These are phyloP conservation scores for Branchinecta lindahli DNA, from an alignment of 1,140 invertebrate species.

Conservation along the genomic window DNA sequence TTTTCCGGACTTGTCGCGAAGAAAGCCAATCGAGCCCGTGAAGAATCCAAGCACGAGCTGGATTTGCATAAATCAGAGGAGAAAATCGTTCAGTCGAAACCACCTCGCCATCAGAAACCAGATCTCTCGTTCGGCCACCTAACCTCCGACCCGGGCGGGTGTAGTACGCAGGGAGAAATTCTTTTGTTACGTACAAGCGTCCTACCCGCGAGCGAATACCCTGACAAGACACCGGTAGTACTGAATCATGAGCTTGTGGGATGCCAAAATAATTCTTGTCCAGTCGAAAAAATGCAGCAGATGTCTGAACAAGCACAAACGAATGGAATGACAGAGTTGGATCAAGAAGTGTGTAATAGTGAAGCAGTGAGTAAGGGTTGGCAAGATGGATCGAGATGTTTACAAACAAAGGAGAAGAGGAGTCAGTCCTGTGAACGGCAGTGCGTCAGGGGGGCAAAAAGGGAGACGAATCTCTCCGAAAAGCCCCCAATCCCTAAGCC, in stretches of 20 bases:
- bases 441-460: not conserved
- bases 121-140: too few relatives aligned
- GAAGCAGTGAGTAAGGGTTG: not conserved
- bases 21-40: not conserved
- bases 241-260: not conserved
- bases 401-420: not conserved
- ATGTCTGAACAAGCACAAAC: too few relatives aligned
- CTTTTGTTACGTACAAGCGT: not conserved
- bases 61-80: not conserved
- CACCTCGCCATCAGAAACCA: too few relatives aligned
- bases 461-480: not conserved
- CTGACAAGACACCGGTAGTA: not conserved
- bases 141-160: not conserved
- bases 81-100: not conserved
- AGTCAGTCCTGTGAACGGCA: not conserved
- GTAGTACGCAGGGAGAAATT: not conserved
- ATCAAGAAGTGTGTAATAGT: not conserved
- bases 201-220: not conserved
- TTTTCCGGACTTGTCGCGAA: not conserved
- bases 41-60: not conserved
- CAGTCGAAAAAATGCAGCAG: too few relatives aligned
- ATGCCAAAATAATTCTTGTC: not conserved
- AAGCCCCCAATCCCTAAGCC: not conserved
- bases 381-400: too few relatives aligned
- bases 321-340: not conserved